These are phyloP conservation scores for Cataglyphis livida DNA, from an alignment of 2,888 invertebrate genomes.

Conservation along the genomic window DNA sequence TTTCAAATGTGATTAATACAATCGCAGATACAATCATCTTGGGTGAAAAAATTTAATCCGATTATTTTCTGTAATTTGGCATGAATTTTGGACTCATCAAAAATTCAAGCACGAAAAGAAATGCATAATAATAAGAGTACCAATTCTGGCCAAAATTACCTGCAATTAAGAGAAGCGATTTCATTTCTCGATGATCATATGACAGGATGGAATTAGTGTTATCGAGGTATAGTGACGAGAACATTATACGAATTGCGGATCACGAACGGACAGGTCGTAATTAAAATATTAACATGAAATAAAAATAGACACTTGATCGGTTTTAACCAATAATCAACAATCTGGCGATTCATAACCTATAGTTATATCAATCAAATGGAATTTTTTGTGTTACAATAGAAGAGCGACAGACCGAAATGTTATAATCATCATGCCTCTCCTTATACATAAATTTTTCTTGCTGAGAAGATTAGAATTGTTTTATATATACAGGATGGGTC, in stretches of 20 bases:
- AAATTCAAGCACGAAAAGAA: constrained; percentile 4
- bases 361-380: constrained; percentile 71
- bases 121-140: constrained; percentile 17
- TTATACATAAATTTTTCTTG: neutral
- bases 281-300: constrained; percentile 80
- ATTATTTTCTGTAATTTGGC: neutral
- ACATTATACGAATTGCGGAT: constrained; percentile 75
- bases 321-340: constrained; percentile 63
- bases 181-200: constrained; percentile 63
- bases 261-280: constrained; percentile 77
- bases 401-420: neutral
- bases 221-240: constrained; percentile 74
- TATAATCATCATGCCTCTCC: neutral
- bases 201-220: constrained; percentile 80
- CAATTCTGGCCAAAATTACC: constrained; percentile 46
- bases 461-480: neutral
- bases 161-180: constrained; percentile 77
- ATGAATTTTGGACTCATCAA: neutral
- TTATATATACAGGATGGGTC: neutral
- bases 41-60: neutral
- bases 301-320: constrained; percentile 52
- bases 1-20: neutral
- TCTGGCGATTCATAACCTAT: constrained; percentile 74
- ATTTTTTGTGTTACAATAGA: neutral
- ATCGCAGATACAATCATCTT: neutral